These are phyloP conservation scores for Dreissena polymorpha DNA, from an alignment of 1,140 invertebrate species.

Conservation along the genomic window DNA sequence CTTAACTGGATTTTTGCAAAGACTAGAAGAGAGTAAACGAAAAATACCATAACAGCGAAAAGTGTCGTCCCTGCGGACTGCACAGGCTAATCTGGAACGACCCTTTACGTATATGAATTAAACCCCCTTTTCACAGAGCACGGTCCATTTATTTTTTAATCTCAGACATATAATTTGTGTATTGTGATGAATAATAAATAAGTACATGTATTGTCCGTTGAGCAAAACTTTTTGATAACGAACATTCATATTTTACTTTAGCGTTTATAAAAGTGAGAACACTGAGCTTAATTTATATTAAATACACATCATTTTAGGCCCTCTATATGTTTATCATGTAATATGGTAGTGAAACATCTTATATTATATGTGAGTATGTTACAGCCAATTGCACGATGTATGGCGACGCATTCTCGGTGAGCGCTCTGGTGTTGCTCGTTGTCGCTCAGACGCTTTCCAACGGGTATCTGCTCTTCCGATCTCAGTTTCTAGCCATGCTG, in stretches of 20 bases:
- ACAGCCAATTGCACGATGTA: background rate
- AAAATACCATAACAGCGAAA: too few species aligned
- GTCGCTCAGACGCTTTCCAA: conserved; percentile 5
- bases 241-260: background rate
- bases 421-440: background rate
- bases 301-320: background rate
- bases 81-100: too few species aligned
- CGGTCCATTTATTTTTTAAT: background rate
- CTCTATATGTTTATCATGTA: background rate
- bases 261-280: too few species aligned
- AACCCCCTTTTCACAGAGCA: too few species aligned
- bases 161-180: conserved; percentile 39
- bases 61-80: too few species aligned
- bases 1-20: too few species aligned
- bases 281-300: background rate
- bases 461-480: conserved; percentile 15
- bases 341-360: background rate
- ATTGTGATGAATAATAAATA: conserved; percentile 33
- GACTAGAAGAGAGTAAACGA: too few species aligned
- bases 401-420: background rate
- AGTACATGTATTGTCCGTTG: conserved; percentile 54
- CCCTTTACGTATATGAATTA: too few species aligned
- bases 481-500: conserved; percentile 29
- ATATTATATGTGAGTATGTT: background rate
- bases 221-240: background rate